phyloP scores from a whole-genome alignment of 1,140 invertebrate species.

The Drosophila obscura region DNA sequence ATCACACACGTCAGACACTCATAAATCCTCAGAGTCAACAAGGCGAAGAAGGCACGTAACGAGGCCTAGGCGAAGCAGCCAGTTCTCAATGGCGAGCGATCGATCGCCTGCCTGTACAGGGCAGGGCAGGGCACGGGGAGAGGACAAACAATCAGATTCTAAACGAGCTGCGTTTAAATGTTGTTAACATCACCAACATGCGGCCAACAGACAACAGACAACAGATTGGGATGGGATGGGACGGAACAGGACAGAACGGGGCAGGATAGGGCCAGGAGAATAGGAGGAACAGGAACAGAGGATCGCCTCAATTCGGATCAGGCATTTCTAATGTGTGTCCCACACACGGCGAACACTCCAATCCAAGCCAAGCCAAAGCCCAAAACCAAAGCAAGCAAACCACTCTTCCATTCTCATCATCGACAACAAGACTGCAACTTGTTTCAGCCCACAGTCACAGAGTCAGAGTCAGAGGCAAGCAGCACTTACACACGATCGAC shows the following conservation, averaged over 20 bases:
- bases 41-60: slow-evolving; percentile 49
- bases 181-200: slow-evolving; percentile 69
- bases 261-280: slow-evolving; percentile 34
- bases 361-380: slow-evolving; percentile 7
- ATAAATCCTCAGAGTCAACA: slow-evolving; percentile 83
- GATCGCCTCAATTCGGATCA: slow-evolving; percentile 1
- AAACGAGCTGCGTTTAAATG: slow-evolving; percentile 81
- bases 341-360: slow-evolving; percentile 63
- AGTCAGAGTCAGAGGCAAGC: slow-evolving; percentile 1
- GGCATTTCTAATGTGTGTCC: slow-evolving; percentile 75
- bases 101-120: background rate
- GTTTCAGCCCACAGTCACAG: slow-evolving; percentile 25
- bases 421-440: slow-evolving; percentile 36
- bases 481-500: background rate
- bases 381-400: background rate
- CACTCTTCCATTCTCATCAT: slow-evolving; percentile 13
- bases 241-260: background rate
- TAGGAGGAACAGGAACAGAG: slow-evolving; percentile 31
- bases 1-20: slow-evolving; percentile 83
- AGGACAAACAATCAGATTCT: slow-evolving; percentile 63
- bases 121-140: background rate
- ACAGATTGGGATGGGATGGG: no score
- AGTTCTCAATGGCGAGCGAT: slow-evolving; percentile 1
- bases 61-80: slow-evolving; percentile 26
- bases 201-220: background rate